Evolutionary conservation across 2,888 invertebrate species (phyloP).

Genomic region (Drosophila niveifrons): DNA sequence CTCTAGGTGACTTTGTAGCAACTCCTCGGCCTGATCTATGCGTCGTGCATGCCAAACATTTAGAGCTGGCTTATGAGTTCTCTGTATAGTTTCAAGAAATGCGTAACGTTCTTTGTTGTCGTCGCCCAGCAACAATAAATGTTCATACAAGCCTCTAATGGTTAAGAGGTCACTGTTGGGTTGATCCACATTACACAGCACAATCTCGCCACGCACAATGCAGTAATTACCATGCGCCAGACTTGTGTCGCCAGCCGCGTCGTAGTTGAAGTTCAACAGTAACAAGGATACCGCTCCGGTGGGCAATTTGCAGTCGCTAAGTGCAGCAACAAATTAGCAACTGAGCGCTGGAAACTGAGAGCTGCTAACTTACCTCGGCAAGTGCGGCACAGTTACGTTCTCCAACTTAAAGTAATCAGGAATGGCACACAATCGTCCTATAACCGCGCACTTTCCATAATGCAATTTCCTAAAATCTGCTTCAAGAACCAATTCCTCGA

Average conservation of each 20-base stretch:
- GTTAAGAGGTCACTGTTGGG: slow-evolving; percentile 56
- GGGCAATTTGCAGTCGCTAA: slow-evolving; percentile 73
- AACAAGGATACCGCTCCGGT: slow-evolving; percentile 71
- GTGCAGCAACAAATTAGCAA: not conserved
- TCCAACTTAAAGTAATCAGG: slow-evolving; percentile 62
- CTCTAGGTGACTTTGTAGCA: slow-evolving; percentile 75
- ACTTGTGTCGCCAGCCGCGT: slow-evolving; percentile 26
- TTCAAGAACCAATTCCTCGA: slow-evolving; percentile 79
- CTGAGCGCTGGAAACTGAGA: not conserved
- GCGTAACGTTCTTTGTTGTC: slow-evolving; percentile 24
- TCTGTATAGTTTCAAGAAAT: slow-evolving; percentile 46
- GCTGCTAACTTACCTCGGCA: slow-evolving; percentile 64
- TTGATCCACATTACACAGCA: slow-evolving; percentile 66
- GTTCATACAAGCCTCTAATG: slow-evolving; percentile 67
- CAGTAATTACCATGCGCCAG: slow-evolving; percentile 66
- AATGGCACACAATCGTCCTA: slow-evolving; percentile 72
- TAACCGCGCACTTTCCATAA: slow-evolving; percentile 81
- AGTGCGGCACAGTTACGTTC: slow-evolving; percentile 74
- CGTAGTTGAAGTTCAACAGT: slow-evolving; percentile 63
- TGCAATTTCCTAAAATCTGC: slow-evolving; percentile 71
- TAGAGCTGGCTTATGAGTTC: slow-evolving; percentile 73
- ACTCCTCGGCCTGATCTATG: slow-evolving; percentile 67
- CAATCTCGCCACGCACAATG: slow-evolving; percentile 78
- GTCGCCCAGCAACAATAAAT: slow-evolving; percentile 28
- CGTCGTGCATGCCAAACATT: slow-evolving; percentile 64